These are phyloP conservation scores for Epinotia nisella DNA, from an alignment of 2,888 invertebrate species.

Conservation along the genomic window DNA sequence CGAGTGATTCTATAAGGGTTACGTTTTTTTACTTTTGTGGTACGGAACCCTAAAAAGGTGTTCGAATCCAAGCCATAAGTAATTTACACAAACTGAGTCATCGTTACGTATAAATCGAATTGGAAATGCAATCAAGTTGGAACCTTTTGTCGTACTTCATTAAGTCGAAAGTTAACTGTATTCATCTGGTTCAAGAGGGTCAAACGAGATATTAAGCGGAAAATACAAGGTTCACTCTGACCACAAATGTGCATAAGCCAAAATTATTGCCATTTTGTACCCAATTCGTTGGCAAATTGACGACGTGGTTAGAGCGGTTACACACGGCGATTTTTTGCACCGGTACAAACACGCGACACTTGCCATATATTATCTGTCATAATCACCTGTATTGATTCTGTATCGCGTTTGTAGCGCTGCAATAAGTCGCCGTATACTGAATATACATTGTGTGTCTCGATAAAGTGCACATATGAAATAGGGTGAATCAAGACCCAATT, in stretches of 20 bases:
- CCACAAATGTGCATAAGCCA: slow-evolving; percentile 4
- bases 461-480: too few relatives aligned
- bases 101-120: not conserved
- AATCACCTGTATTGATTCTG: too few relatives aligned
- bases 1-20: too few relatives aligned
- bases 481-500: too few relatives aligned
- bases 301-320: not conserved
- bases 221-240: slow-evolving; percentile 22
- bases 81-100: not conserved
- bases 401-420: too few relatives aligned
- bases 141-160: not conserved
- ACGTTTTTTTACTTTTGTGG: too few relatives aligned
- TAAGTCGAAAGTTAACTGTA: not conserved
- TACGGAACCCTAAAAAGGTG: too few relatives aligned
- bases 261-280: slow-evolving; percentile 9
- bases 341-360: not conserved
- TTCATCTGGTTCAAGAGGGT: slow-evolving; percentile 13
- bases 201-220: slow-evolving; percentile 13
- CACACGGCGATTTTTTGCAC: too few relatives aligned
- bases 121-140: not conserved
- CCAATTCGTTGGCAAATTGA: not conserved
- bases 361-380: too few relatives aligned
- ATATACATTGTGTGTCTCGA: too few relatives aligned
- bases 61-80: not conserved
- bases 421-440: too few relatives aligned